Percentiles rank a stretch among this genome's conserved stretches.
phyloP scores from a whole-genome alignment of 2,888 invertebrate genomes.

The Meiosimyza platycephala region DNA sequence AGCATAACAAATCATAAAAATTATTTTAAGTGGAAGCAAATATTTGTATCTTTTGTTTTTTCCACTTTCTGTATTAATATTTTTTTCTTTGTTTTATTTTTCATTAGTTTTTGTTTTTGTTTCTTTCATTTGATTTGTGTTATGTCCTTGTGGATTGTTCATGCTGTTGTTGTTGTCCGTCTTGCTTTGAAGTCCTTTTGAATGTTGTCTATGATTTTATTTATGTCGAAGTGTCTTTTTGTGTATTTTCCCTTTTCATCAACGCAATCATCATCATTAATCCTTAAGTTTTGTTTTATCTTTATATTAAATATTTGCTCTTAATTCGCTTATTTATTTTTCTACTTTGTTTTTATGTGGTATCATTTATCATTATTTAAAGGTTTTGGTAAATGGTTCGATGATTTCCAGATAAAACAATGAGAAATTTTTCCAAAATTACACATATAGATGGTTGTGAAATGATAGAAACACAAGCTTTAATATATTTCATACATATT shows the following conservation, averaged over 20 bases:
- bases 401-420: too few species aligned
- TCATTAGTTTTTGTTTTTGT: not conserved
- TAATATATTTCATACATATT: too few species aligned
- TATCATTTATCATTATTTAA: too few species aligned
- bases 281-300: not conserved
- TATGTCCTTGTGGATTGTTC: not conserved
- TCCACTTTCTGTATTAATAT: not conserved
- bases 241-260: slow-evolving; percentile 3
- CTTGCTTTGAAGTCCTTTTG: not conserved
- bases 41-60: slow-evolving; percentile 11
- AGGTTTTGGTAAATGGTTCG: too few species aligned
- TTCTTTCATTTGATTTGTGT: not conserved
- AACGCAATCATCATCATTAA: slow-evolving; percentile 15
- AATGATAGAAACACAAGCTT: too few species aligned
- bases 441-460: too few species aligned
- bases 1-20: slow-evolving; percentile 18
- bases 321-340: too few species aligned
- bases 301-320: too few species aligned
- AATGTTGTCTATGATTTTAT: not conserved
- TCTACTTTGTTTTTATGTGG: too few species aligned
- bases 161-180: not conserved
- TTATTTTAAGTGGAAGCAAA: slow-evolving; percentile 7
- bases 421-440: too few species aligned
- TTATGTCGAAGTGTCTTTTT: slow-evolving; percentile 13
- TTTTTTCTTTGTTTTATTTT: slow-evolving; percentile 1